phyloP scores from a whole-genome alignment of 2,888 invertebrate species.

The Hydropsyche betteni region DNA sequence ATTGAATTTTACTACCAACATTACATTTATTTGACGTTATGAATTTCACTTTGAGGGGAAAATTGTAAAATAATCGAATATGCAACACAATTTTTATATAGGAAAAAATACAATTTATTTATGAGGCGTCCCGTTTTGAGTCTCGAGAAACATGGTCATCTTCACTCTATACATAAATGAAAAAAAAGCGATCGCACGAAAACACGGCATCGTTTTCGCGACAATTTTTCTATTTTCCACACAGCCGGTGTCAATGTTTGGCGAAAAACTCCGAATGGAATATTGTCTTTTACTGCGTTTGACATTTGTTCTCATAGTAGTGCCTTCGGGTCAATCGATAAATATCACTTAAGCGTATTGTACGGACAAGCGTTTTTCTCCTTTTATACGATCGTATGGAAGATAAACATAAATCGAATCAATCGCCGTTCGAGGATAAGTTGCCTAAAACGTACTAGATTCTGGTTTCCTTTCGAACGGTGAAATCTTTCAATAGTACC shows the following conservation, averaged over 20 bases:
- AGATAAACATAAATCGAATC: conserved; percentile 12
- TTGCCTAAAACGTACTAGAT: too few species aligned
- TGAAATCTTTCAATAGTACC: too few species aligned
- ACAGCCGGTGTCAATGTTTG: not conserved
- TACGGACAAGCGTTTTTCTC: not conserved
- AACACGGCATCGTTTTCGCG: not conserved
- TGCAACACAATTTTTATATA: too few species aligned
- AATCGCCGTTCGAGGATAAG: not conserved
- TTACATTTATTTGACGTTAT: too few species aligned
- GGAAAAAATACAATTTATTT: too few species aligned
- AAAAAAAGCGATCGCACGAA: not conserved
- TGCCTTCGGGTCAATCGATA: conserved; percentile 26
- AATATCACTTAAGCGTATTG: conserved; percentile 22
- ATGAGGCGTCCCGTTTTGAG: too few species aligned
- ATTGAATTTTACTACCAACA: too few species aligned
- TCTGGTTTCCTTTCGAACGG: too few species aligned
- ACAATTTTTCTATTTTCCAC: not conserved
- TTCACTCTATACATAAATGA: not conserved
- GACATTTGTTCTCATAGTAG: conserved; percentile 22
- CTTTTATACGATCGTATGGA: conserved; percentile 6
- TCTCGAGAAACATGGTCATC: too few species aligned
- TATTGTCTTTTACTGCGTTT: conserved; percentile 19
- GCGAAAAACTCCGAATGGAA: conserved; percentile 11
- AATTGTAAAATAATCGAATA: too few species aligned
- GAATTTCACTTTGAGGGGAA: too few species aligned